Evolutionary conservation across 2,113 vertebrate genomes (phyloP).

Genomic region (Aptenodytes patagonicus): DNA sequence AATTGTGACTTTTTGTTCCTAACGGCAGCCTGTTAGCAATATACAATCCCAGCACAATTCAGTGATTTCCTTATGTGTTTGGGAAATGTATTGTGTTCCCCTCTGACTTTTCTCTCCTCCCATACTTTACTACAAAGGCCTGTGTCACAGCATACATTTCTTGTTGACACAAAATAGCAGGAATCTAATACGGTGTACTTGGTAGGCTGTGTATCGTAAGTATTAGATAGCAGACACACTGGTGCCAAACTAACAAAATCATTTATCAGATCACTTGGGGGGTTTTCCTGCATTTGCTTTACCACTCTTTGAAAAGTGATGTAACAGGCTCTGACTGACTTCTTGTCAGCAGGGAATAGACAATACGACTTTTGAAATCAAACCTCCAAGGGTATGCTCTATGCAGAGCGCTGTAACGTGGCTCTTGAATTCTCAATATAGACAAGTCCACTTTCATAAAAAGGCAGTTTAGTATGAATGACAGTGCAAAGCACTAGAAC

Average conservation of each 20-base stretch:
- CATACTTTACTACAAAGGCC: slow-evolving; percentile 43
- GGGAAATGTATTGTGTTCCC: not conserved
- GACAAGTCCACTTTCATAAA: not conserved
- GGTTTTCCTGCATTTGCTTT: slow-evolving; percentile 25
- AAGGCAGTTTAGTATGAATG: not conserved
- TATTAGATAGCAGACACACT: slow-evolving; percentile 56
- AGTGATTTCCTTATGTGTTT: not conserved
- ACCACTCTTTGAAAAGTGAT: slow-evolving; percentile 46
- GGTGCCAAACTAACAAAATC: slow-evolving; percentile 63
- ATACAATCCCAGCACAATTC: not conserved
- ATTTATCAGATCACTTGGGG: slow-evolving; percentile 55
- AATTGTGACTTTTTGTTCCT: not conserved
- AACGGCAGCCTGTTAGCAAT: not conserved
- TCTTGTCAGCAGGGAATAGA: slow-evolving; percentile 43
- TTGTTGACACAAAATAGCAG: slow-evolving; percentile 36
- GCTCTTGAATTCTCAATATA: slow-evolving; percentile 27
- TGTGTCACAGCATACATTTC: slow-evolving; percentile 40
- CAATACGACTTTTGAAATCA: slow-evolving; percentile 36
- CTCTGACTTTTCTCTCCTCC: slow-evolving; percentile 24
- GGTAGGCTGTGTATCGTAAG: not conserved
- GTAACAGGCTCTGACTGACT: slow-evolving; percentile 6
- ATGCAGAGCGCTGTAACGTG: not conserved
- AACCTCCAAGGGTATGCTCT: not conserved
- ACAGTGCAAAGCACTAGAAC: not conserved
- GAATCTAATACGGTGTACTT: not conserved